Evolutionary conservation across 2,888 invertebrate genomes (phyloP).

Genomic region (Diarsia brunnea): DNA sequence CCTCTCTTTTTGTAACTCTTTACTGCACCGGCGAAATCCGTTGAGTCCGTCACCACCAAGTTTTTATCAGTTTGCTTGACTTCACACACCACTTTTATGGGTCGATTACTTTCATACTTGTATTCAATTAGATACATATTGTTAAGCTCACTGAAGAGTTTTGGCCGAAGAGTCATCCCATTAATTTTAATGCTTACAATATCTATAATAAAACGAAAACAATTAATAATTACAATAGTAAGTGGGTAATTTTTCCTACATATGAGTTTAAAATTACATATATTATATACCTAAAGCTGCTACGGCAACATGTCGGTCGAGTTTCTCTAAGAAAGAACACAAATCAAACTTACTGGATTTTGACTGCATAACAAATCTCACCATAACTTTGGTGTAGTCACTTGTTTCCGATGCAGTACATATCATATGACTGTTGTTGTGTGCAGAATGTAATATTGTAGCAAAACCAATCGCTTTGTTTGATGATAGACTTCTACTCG

Average conservation of each 20-base stretch:
- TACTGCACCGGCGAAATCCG: background rate
- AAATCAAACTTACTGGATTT: constrained; percentile 13
- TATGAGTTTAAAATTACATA: no score
- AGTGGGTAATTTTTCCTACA: no score
- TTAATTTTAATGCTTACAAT: constrained; percentile 15
- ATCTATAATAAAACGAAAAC: constrained; percentile 5
- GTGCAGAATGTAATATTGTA: constrained; percentile 9
- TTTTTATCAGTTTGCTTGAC: background rate
- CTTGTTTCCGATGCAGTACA: background rate
- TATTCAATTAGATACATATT: background rate
- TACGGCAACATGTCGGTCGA: background rate
- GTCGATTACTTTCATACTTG: fast-evolving
- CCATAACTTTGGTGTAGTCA: background rate
- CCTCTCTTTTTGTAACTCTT: background rate
- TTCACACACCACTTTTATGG: constrained; percentile 6
- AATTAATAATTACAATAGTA: no score
- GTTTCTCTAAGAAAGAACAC: background rate
- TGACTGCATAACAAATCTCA: constrained; percentile 14
- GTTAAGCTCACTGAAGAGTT: fast-evolving
- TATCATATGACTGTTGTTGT: constrained; percentile 26
- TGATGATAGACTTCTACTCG: background rate
- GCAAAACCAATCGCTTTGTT: background rate
- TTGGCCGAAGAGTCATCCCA: constrained; percentile 25
- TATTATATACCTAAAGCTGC: no score
- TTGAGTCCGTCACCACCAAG: background rate